Conservation (phyloP, 2,113 vertebrate genomes). For the Numenius arquata region DNA sequence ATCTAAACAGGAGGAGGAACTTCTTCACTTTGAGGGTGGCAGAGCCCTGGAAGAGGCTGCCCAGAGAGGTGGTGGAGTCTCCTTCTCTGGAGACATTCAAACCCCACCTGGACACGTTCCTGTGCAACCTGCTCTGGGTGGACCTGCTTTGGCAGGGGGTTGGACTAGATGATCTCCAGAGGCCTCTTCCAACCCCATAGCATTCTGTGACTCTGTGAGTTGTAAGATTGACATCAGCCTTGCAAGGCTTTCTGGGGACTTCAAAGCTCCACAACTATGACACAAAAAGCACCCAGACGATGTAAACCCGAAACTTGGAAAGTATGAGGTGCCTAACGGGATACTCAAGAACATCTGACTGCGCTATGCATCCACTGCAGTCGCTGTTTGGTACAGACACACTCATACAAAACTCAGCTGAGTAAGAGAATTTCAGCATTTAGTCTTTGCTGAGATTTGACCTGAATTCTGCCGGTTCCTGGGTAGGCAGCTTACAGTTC, state of each 20-base stretch:
- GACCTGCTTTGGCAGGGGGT: too few species aligned
- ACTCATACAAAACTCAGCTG: neutral
- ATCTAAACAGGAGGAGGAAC: too few species aligned
- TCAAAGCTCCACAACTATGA: neutral
- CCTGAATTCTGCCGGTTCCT: neutral
- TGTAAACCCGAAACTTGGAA: neutral
- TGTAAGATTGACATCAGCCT: neutral
- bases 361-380: rapidly evolving
- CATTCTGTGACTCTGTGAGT: too few species aligned
- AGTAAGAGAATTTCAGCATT: neutral
- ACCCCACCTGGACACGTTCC: too few species aligned
- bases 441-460: neutral
- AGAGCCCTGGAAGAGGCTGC: too few species aligned
- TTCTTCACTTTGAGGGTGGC: too few species aligned
- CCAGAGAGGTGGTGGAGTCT: too few species aligned
- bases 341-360: neutral
- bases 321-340: neutral
- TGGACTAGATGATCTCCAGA: too few species aligned
- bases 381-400: rapidly evolving
- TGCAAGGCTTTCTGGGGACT: neutral
- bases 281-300: neutral
- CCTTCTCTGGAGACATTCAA: too few species aligned
- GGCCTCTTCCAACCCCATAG: too few species aligned
- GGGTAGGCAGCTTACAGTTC: neutral
- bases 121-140: too few species aligned